phyloP scores from a whole-genome alignment of 2,113 vertebrate genomes.

The Mobula hypostoma region DNA sequence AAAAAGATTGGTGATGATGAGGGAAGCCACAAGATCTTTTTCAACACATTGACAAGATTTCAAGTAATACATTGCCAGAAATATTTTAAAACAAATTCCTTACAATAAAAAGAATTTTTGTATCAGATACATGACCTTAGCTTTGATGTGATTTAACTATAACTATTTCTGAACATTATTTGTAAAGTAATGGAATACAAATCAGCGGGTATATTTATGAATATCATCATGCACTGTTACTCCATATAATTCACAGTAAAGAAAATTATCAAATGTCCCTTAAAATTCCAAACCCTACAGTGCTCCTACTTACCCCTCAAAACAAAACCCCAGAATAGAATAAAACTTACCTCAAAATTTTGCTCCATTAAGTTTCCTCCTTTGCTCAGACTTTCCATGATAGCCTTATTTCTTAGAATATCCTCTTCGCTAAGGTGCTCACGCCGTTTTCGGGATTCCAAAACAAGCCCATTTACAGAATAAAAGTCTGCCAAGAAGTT shows the following conservation, averaged over 20 bases:
- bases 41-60: not conserved
- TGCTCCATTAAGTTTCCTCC: conserved; percentile 91
- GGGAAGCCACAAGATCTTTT: not conserved
- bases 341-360: conserved; percentile 78
- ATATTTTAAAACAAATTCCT: not conserved
- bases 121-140: not conserved
- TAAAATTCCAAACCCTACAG: not conserved
- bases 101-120: not conserved
- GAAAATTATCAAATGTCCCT: not conserved
- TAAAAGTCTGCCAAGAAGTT: conserved; percentile 97
- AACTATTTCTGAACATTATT: not conserved
- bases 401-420: conserved; percentile 95
- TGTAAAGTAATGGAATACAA: not conserved
- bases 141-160: not conserved
- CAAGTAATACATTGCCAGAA: not conserved
- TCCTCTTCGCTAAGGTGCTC: conserved; percentile 97
- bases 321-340: not conserved
- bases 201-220: not conserved
- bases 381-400: conserved; percentile 98
- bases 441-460: conserved; percentile 92
- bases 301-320: not conserved
- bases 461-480: conserved; percentile 85
- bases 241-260: not conserved
- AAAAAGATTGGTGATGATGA: not conserved
- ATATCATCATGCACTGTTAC: not conserved